Conservation (phyloP, 2,888 invertebrate species). For the Pollenia labialis region DNA sequence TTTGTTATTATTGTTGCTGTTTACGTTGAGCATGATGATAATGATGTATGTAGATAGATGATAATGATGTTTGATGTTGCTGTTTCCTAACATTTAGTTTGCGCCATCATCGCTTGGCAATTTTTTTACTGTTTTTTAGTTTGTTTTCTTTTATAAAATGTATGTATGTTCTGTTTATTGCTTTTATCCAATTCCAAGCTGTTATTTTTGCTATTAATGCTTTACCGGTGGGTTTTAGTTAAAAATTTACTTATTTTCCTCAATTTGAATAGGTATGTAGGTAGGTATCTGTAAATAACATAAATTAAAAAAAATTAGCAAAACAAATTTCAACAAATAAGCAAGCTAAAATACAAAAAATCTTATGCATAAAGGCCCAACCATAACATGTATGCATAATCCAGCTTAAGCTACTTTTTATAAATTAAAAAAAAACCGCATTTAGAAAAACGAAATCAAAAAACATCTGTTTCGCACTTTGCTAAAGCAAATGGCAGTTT, state of each 20-base stretch:
- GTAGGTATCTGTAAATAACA: too few species aligned
- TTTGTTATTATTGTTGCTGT: background rate
- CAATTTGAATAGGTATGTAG: background rate
- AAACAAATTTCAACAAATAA: too few species aligned
- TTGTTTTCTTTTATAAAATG: background rate
- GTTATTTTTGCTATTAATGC: slow-evolving; percentile 34
- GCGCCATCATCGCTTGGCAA: background rate
- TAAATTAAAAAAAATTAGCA: too few species aligned
- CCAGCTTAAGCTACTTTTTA: too few species aligned
- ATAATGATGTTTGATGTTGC: slow-evolving; percentile 17
- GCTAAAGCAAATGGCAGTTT: too few species aligned
- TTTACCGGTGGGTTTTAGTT: slow-evolving; percentile 59
- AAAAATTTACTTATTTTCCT: background rate
- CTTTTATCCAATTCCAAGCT: slow-evolving; percentile 54
- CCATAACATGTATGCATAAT: too few species aligned
- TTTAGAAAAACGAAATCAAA: too few species aligned
- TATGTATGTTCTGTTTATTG: slow-evolving; percentile 13
- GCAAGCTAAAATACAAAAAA: too few species aligned
- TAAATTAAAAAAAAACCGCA: too few species aligned
- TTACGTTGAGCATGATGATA: slow-evolving; percentile 8
- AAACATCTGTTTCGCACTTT: too few species aligned
- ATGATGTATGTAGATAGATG: background rate
- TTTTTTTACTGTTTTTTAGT: background rate
- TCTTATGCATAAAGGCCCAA: too few species aligned
- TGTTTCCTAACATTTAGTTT: slow-evolving; percentile 42